Evolutionary conservation across 2,113 vertebrate genomes (phyloP).

Genomic region (Elephantulus edwardii): DNA sequence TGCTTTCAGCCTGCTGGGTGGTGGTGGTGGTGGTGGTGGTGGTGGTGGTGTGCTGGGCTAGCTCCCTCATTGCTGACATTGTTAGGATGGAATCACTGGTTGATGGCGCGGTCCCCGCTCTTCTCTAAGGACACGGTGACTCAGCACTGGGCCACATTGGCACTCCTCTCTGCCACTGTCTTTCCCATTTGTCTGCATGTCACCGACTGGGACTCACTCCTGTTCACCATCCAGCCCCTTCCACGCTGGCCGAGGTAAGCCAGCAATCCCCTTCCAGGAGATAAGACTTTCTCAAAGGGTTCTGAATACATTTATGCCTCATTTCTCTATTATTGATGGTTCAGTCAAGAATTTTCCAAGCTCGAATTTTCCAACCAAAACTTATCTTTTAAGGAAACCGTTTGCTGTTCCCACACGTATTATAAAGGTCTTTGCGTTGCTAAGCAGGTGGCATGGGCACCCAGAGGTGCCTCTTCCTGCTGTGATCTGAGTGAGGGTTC

Average conservation of each 20-base stretch:
- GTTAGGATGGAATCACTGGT: too few relatives aligned
- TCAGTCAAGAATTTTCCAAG: neutral
- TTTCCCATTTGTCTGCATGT: conserved; percentile 39
- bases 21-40: too few relatives aligned
- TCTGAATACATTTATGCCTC: conserved; percentile 21
- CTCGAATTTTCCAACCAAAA: neutral
- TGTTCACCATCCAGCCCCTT: conserved; percentile 67
- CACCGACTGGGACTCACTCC: conserved; percentile 56
- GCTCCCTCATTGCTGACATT: too few relatives aligned
- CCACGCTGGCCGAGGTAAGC: conserved; percentile 22
- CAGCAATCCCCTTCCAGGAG: neutral
- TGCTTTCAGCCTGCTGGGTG: too few relatives aligned
- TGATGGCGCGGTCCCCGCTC: neutral
- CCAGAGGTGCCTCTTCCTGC: too few relatives aligned
- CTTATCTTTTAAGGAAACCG: neutral
- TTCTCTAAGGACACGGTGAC: conserved; percentile 68
- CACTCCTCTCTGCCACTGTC: conserved; percentile 30
- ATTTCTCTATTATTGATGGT: neutral
- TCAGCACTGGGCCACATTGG: conserved; percentile 56
- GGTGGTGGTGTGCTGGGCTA: too few relatives aligned
- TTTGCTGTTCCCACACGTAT: neutral
- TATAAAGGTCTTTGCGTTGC: neutral
- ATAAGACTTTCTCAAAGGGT: conserved; percentile 8
- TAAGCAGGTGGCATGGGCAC: neutral
- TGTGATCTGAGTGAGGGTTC: too few relatives aligned